These are phyloP conservation scores for Diadumene lineata DNA, from an alignment of 92 coral and sea anemone genomes.

Conservation along the genomic window DNA sequence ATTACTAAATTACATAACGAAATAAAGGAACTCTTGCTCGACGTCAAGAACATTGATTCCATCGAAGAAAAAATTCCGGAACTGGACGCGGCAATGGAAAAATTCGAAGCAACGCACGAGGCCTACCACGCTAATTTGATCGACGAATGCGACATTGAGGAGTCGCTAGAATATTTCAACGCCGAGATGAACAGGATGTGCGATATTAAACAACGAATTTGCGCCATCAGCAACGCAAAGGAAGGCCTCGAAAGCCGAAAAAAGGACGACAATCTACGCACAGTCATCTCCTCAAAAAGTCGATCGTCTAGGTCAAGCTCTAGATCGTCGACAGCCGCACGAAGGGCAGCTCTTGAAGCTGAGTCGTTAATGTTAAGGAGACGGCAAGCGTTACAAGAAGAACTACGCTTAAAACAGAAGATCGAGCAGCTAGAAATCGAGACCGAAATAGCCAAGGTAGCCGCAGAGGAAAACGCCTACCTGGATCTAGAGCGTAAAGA, in stretches of 20 bases:
- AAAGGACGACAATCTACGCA: neutral
- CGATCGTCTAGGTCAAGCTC: constrained; percentile 23
- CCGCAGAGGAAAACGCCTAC: constrained; percentile 41
- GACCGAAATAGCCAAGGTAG: constrained; percentile 42
- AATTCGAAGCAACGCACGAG: constrained; percentile 24
- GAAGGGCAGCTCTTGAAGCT: constrained; percentile 38
- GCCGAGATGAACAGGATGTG: constrained; percentile 2
- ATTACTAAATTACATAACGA: constrained; percentile 21
- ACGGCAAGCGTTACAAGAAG: constrained; percentile 41
- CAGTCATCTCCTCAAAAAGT: constrained; percentile 12
- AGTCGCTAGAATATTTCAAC: constrained; percentile 16
- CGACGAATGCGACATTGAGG: constrained; percentile 25
- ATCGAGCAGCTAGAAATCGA: constrained; percentile 47
- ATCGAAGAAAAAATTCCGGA: constrained; percentile 34
- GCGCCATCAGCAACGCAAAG: constrained; percentile 11
- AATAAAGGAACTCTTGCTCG: constrained; percentile 8
- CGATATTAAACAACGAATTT: constrained; percentile 23
- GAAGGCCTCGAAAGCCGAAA: neutral
- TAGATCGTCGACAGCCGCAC: constrained; percentile 31
- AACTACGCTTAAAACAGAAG: constrained; percentile 39
- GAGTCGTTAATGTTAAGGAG: constrained; percentile 32
- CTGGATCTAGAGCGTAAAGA: neutral
- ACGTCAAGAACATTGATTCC: constrained; percentile 13
- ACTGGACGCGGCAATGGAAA: constrained; percentile 18
- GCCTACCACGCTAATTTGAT: constrained; percentile 23